Evolutionary conservation across 2,797 vertebrate species (phyloP), one percentile per base, ranked within the genome.

Genomic region (Natrix natrix): DNA sequence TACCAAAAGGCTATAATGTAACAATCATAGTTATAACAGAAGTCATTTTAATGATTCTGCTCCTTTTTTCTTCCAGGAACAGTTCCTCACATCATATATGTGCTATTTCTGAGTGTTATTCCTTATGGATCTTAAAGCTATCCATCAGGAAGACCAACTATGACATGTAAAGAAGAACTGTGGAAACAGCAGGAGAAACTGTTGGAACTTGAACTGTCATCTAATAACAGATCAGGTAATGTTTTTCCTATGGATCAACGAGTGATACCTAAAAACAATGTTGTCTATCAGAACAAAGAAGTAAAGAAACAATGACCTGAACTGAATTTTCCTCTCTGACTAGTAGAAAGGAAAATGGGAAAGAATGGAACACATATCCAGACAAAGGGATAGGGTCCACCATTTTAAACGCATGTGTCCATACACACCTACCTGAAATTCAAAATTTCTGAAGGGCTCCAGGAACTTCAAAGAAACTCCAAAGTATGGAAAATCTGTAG

Each of bases 401-500:
- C 96, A 97, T 96, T 96, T 97, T 96, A 97, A 87, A 97, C 96
- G 95, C 96, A 96, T 97, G 96, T 96, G 96, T 97, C 96, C 94
- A 95, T 95, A 94, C 95, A 96, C 95, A 97, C 96, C 96, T 95
- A 97, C 97, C 96, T 96, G 96, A 96, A 96, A 97, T 97, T 96
- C 96, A 97, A 97, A 97, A 97, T 96, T 95, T 96, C 95, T 97
- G 95, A 97, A 96, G 94, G 95, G 96, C 96, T 97, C 96, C 96
- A 96, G 92, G 94, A 96, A 95, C 95, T 96, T 96, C 96, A 95
- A 96, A 95, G 95, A 96, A 97, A 96, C 96, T 97, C 96, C 97
- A 97, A 97, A 97, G 94, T 96, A 95, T 96, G 87, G 96, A 93
- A 95, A 96, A 97, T 97, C 96, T 97, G 96, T 95, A 96, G 96